Evolutionary conservation across 2,113 vertebrate species (phyloP), one percentile per base, ranked within the genome.

Genomic region (Paramisgurnus dabryanus): DNA sequence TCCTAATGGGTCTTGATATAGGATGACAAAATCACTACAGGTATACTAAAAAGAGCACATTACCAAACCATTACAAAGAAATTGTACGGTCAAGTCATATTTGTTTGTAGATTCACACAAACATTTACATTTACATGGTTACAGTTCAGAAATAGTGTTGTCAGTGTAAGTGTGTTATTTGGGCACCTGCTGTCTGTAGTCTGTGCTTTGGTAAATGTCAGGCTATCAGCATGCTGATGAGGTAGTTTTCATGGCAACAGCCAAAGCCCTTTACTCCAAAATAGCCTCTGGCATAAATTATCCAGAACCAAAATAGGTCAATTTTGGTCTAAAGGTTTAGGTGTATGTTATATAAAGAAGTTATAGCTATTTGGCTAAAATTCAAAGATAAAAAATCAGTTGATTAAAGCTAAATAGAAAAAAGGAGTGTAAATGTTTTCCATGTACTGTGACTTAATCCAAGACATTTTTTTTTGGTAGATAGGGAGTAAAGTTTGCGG

Each of bases 161-260:
- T n/a, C 27, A 53, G 39, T 17, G 5, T n/a, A n/a, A n/a, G n/a
- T 6, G 15, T 18, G 50, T 60, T 55, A 55, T 9, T 43, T 60
- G 6, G 55, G 55, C 40, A 69, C 55, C 43, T 63, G 66, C 41
- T 67, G 15, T 9, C 5, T 11, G 27, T 40, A 70, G 22, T 12
- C 5, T 65, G 64, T 50, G 57, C 39, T 68, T 68, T 40, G 39
- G 22, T 64, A 17, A 79, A 40, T 18, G 34, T 61, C 27, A 65
- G 27, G 80, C 49, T 18, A 67, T 82, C 81, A 73, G 6, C 61
- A 79, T 79, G 70, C 57, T 69, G 70, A 83, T 72, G 82, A 50
- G 65, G 57, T 64, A 67, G 82, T 77, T 80, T 73, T 43, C 81
- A 85, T 83, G 68, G 74, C 81, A 83, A 83, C 68, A 65, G 81